Base-by-base conservation (phyloP, 2,797 vertebrate genomes). In the Acestrorhynchus altus region DNA sequence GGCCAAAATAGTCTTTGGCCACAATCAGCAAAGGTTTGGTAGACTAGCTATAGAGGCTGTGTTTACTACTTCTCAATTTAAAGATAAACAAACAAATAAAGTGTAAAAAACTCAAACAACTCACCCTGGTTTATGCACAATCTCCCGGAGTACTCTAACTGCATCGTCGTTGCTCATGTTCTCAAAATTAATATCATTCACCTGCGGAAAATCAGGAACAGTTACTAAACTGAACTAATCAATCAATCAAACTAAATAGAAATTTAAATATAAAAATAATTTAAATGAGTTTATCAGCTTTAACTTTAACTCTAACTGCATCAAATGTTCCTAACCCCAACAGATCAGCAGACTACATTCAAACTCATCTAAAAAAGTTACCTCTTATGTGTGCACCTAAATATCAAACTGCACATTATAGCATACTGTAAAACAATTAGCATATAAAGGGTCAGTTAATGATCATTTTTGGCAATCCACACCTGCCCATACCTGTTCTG, bases 151-250 rank as follows among this genome's bases (percentile, higher is more conserved):
- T 0, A 97, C 96, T 10, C 96, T 91, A 3, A 98, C 96, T 0
- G 96, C 96, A 9, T 98, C 96, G 0, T 98, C 96, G 0, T 98
- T 98, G 83, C 96, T 97, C 96, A 98, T 98, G 74, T 97, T 96
- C 83, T 98, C 96, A 80, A 97, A 97, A 87, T 97, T 97, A 76
- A 97, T 96, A 87, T 97, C 96, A 2, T 97, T 97, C 64, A 97
- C 96, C 96, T 97, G 74, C 1, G 18, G 10, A 51, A 9, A 72
- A 9, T 63, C 26, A 61, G 66, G 18, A 57, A 46, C 1, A 75
- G 59, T 60, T 28, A 54, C 12, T 26, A 4, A 24, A 18, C 4
- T 4, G 4, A 61, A 8, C 9, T 61, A 47, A 49, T 9, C 16
- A 47, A 16, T 22, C 6, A 26, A 18, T 59, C 35, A 24, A 24